Evolutionary conservation across 2,888 invertebrate species (phyloP).

Genomic region (Drosophila picticornis): DNA sequence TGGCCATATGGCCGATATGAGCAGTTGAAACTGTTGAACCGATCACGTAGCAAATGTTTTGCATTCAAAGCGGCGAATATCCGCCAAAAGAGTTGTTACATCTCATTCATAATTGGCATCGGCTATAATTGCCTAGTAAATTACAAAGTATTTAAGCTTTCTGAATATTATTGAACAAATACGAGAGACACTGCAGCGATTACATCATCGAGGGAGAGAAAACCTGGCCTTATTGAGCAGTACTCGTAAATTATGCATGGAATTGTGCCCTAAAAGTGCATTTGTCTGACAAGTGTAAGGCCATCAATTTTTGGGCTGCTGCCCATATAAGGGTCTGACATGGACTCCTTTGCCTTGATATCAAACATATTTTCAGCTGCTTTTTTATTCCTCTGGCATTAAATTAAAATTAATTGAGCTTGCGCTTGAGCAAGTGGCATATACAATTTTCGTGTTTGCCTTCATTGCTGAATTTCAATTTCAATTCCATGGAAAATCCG

Average conservation of each 20-base stretch:
- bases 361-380: neutral
- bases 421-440: constrained; percentile 38
- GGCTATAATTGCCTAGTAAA: constrained; percentile 40
- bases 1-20: constrained; percentile 51
- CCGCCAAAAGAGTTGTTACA: constrained; percentile 44
- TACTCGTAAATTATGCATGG: constrained; percentile 43
- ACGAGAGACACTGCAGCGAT: constrained; percentile 18
- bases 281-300: constrained; percentile 47
- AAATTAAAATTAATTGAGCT: constrained; percentile 77
- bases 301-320: constrained; percentile 26
- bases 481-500: constrained; percentile 72
- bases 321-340: constrained; percentile 69
- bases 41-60: constrained; percentile 58
- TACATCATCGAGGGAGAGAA: constrained; percentile 31
- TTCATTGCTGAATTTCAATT: constrained; percentile 57
- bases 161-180: constrained; percentile 36
- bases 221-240: constrained; percentile 15
- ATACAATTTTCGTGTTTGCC: constrained; percentile 68
- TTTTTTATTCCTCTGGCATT: constrained; percentile 41
- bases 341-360: constrained; percentile 65
- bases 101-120: constrained; percentile 40
- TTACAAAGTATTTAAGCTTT: constrained; percentile 15
- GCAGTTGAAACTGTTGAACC: neutral
- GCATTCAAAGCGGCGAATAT: constrained; percentile 44
- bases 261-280: constrained; percentile 67